These are phyloP conservation scores for Penaeus vannamei DNA, from an alignment of 1,140 invertebrate species.

Conservation along the genomic window DNA sequence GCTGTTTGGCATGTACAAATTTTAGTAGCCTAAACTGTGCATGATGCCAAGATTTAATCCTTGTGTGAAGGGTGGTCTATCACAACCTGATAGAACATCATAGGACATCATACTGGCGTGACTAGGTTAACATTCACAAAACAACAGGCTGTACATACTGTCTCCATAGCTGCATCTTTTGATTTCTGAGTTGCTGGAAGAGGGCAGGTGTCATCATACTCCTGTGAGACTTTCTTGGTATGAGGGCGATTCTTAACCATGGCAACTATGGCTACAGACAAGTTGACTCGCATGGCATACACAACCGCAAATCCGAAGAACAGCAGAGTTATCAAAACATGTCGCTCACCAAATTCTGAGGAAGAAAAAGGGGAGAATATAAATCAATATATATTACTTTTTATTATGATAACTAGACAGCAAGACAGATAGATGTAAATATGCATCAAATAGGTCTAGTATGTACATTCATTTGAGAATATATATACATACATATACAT, in stretches of 20 bases:
- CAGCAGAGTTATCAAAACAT: constrained; percentile 41
- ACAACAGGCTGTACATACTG: background rate
- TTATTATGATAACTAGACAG: too few species aligned
- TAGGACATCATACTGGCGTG: too few species aligned
- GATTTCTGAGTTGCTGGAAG: background rate
- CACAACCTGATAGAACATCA: too few species aligned
- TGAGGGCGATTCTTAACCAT: constrained; percentile 81
- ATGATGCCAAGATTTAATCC: too few species aligned
- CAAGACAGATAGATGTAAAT: too few species aligned
- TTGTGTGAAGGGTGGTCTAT: too few species aligned
- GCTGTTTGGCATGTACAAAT: too few species aligned
- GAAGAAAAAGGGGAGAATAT: too few species aligned
- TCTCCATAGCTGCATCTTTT: background rate
- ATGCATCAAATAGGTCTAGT: too few species aligned
- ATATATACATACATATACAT: background rate
- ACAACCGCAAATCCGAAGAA: constrained; percentile 92
- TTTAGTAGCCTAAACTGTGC: too few species aligned
- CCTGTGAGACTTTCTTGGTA: background rate
- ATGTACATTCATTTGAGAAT: too few species aligned
- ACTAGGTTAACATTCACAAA: background rate
- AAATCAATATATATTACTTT: too few species aligned
- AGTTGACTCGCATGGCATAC: constrained; percentile 95
- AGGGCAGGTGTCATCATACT: constrained; percentile 23
- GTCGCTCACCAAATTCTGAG: constrained; percentile 50
- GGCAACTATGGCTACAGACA: constrained; percentile 96